Conservation (phyloP, 2,797 vertebrate species). For the Phataginus tetradactyla region DNA sequence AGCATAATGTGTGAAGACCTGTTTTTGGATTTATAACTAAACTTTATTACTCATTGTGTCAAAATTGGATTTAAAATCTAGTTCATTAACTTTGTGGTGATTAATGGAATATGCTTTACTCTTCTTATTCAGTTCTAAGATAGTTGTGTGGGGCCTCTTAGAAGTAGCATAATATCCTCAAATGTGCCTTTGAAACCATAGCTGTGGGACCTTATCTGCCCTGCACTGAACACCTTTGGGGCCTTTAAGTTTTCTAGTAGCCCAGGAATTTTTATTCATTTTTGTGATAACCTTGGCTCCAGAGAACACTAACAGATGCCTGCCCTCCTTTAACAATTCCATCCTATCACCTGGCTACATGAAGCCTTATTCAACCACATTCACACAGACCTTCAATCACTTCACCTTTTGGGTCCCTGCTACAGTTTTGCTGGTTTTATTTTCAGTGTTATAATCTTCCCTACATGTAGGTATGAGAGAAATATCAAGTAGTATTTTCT, state of each 20-base stretch:
- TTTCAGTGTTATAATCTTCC: neutral
- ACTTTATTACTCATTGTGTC: neutral
- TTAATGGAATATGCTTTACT: neutral
- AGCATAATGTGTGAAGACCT: neutral
- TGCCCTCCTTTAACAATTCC: neutral
- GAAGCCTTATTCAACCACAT: neutral
- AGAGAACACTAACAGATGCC: neutral
- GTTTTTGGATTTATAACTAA: conserved; percentile 25
- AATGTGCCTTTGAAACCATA: neutral
- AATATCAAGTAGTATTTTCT: neutral
- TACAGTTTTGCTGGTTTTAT: conserved; percentile 5
- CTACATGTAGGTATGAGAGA: neutral
- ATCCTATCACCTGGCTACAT: neutral
- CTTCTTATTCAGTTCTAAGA: neutral
- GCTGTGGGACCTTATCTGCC: neutral
- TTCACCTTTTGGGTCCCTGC: neutral
- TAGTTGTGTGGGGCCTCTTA: neutral
- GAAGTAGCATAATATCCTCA: neutral
- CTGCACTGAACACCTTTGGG: neutral
- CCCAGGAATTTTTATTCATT: neutral
- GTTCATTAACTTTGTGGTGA: neutral
- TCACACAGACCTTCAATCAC: neutral
- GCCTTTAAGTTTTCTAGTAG: neutral
- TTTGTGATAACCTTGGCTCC: neutral
- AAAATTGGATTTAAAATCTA: conserved; percentile 22